Evolutionary conservation across 2,797 vertebrate species (phyloP), one percentile per base, ranked within the genome.

Genomic region (Danio albolineatus): DNA sequence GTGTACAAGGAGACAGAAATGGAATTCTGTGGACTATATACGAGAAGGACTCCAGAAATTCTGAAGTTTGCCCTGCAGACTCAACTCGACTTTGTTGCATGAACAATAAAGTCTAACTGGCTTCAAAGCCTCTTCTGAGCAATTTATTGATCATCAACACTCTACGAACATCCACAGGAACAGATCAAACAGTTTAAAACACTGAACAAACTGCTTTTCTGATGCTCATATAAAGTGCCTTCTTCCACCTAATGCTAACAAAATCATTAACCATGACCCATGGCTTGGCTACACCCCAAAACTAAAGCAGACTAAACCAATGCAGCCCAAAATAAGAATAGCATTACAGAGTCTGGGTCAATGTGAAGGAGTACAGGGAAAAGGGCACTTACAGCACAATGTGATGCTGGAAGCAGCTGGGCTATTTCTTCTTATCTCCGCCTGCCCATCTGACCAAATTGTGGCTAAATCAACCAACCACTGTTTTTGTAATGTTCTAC

Each of bases 401-500:
- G 70, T 10, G 51, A 53, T 62, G 72, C 51, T 54, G 67, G 83
- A 79, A 85, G 83, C 85, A 86, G 83, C 83, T 83, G 78, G 80
- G 69, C 69, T 77, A 77, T 85, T 74, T 85, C 81, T 61, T 76
- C 81, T 86, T 66, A 79, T 85, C 76, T 83, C 44, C 48, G 53
- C 41, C 69, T 76, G 21, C 51, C 57, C 49, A 78, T 80, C 80
- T 61, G 71, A 81, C 49, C 81, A 85, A 85, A 86, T 80, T 86
- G 81, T 66, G 65, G 79, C 76, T 72, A 79, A 81, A 82, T 85
- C 67, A 83, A 69, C 78, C 79, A 82, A 78, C 62, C 81, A 77
- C 19, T 83, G 83, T 83, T 86, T 83, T 82, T 66, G 83, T 78
- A 83, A 85, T 77, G 81, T 85, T 82, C 73, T 65, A 76, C 64